Percentiles rank a stretch among this genome's conserved stretches.
These are phyloP conservation scores for Metopia argyrocephala DNA, from an alignment of 2,888 invertebrate genomes.

Conservation along the genomic window DNA sequence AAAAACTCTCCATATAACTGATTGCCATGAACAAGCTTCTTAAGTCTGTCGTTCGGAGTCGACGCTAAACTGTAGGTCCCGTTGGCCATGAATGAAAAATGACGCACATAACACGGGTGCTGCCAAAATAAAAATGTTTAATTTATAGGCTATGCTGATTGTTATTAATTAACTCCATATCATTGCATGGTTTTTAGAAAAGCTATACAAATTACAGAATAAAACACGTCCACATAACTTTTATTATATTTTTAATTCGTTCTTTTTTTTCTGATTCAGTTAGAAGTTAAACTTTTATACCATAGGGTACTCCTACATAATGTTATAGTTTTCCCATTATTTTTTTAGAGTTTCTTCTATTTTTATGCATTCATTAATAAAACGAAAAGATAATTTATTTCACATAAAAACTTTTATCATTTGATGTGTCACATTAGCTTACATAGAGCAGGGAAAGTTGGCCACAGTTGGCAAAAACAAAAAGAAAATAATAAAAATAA, in stretches of 20 bases:
- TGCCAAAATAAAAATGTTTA: too few species aligned
- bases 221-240: neutral
- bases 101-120: too few species aligned
- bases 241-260: neutral
- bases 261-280: neutral
- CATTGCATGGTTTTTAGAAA: too few species aligned
- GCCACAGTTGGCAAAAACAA: neutral
- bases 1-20: too few species aligned
- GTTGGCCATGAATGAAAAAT: too few species aligned
- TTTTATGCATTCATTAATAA: conserved; percentile 47
- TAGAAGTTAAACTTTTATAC: neutral
- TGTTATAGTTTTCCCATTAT: neutral
- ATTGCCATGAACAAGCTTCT: too few species aligned
- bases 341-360: neutral
- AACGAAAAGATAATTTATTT: conserved; percentile 43
- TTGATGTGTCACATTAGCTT: conserved; percentile 58
- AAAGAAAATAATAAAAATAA: neutral
- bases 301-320: neutral
- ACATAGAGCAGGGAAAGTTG: neutral
- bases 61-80: too few species aligned
- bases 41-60: too few species aligned
- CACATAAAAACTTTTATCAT: conserved; percentile 60
- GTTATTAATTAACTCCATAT: too few species aligned
- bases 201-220: too few species aligned
- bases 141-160: too few species aligned